Evolutionary conservation across 2,113 vertebrate species (phyloP).

Genomic region (Sigmodon hispidus): DNA sequence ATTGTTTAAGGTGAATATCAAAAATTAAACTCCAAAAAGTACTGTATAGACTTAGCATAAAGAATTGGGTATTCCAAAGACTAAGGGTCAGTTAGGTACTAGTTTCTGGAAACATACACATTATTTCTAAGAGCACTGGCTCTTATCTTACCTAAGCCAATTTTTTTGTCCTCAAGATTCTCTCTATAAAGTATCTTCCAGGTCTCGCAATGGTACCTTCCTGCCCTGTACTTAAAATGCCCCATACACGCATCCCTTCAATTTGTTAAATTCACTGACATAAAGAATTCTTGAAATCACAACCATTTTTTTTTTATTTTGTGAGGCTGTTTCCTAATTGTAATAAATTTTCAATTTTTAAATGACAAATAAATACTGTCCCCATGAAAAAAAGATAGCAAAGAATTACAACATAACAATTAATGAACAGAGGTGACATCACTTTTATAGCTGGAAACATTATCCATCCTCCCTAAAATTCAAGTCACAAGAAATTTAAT

Average conservation of each 20-base stretch:
- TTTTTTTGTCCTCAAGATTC: neutral
- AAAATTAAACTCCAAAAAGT: neutral
- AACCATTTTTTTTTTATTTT: conserved; percentile 68
- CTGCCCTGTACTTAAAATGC: neutral
- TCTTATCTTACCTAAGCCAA: conserved; percentile 11
- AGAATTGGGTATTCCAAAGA: neutral
- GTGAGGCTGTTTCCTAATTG: conserved; percentile 66
- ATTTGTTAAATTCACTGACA: conserved; percentile 61
- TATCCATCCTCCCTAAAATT: conserved; percentile 56
- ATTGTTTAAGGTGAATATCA: neutral
- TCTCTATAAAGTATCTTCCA: neutral
- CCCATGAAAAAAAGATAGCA: conserved; percentile 40
- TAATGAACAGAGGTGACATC: conserved; percentile 58
- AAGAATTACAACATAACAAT: conserved; percentile 63
- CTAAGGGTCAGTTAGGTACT: neutral
- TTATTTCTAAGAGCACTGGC: neutral
- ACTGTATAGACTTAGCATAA: neutral
- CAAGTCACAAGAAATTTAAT: conserved; percentile 59
- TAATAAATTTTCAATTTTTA: conserved; percentile 57
- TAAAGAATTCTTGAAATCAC: conserved; percentile 62
- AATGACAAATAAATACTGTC: conserved; percentile 69
- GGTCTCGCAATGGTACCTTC: neutral
- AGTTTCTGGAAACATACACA: neutral
- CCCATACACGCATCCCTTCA: neutral
- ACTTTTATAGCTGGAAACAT: conserved; percentile 65